Conservation (phyloP, 2,888 invertebrate species). For the Cryptocephalus moraei region DNA sequence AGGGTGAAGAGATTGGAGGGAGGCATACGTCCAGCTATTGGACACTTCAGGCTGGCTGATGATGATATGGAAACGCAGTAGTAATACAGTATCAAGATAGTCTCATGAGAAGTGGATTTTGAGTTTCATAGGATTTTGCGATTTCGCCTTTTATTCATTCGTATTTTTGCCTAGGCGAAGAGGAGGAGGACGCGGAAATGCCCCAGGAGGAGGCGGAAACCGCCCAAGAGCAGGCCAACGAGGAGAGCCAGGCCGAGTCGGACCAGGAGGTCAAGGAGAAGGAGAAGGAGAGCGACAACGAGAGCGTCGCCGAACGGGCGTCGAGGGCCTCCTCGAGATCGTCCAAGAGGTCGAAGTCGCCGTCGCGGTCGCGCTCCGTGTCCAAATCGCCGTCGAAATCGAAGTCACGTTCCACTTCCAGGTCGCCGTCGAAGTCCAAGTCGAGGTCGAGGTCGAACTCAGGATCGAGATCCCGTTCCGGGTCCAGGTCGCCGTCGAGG, state of each 20-base stretch:
- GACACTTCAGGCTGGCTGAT: too few species aligned
- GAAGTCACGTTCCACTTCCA: constrained; percentile 34
- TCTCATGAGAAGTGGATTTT: too few species aligned
- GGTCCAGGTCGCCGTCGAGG: constrained; percentile 24
- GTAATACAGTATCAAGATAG: too few species aligned
- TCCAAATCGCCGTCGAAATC: constrained; percentile 28
- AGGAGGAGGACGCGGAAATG: constrained; percentile 44
- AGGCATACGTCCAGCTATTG: too few species aligned
- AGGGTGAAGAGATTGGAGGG: too few species aligned
- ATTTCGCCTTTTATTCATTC: neutral
- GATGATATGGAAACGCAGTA: too few species aligned
- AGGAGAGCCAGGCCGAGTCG: constrained; percentile 43
- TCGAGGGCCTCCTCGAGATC: constrained; percentile 28
- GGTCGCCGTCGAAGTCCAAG: constrained; percentile 33
- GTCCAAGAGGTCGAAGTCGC: constrained; percentile 24
- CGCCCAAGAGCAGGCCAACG: constrained; percentile 48
- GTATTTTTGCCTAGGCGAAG: constrained; percentile 36
- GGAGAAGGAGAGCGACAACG: constrained; percentile 29
- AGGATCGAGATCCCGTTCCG: constrained; percentile 19
- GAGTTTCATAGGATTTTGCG: too few species aligned
- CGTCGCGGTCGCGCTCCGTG: constrained; percentile 27
- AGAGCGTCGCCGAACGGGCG: constrained; percentile 26
- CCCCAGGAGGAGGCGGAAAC: constrained; percentile 35
- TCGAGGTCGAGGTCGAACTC: constrained; percentile 23
- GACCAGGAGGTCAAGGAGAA: constrained; percentile 36